A percentile compares a stretch with the other conserved stretches of the same genome.
Conservation (phyloP, 2,888 invertebrate genomes). For the Hydraecia micacea region DNA sequence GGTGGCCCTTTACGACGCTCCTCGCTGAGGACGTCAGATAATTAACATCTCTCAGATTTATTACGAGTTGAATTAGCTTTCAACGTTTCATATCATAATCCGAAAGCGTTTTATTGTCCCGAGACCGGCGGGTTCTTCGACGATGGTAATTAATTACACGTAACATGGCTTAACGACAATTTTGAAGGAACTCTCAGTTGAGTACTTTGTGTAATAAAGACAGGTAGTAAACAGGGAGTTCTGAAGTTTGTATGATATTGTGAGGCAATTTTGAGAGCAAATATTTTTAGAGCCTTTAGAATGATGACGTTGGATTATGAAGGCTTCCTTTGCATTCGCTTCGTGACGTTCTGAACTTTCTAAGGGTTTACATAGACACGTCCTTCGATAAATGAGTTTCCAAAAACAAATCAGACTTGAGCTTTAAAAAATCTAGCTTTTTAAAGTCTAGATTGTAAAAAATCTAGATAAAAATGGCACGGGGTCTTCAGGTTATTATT, state of each 20-base stretch:
- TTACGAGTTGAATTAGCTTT: slow-evolving; percentile 86
- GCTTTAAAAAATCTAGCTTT: neutral
- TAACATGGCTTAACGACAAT: slow-evolving; percentile 79
- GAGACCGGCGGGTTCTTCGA: slow-evolving; percentile 71
- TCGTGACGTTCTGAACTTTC: neutral
- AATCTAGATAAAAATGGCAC: neutral
- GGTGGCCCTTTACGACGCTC: slow-evolving; percentile 78
- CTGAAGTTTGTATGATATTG: slow-evolving; percentile 72
- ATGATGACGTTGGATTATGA: slow-evolving; percentile 17
- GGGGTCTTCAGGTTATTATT: neutral
- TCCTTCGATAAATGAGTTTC: neutral
- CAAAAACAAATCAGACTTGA: neutral
- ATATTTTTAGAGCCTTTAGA: slow-evolving; percentile 32
- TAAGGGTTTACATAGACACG: neutral
- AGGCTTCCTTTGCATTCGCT: neutral
- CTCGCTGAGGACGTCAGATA: slow-evolving; percentile 74
- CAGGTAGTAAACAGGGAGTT: slow-evolving; percentile 72
- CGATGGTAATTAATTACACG: slow-evolving; percentile 83
- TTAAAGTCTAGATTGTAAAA: no score
- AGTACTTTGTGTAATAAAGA: slow-evolving; percentile 76
- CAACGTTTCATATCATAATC: slow-evolving; percentile 87
- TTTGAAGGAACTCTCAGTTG: slow-evolving; percentile 73
- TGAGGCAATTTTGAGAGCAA: slow-evolving; percentile 56
- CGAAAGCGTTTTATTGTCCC: slow-evolving; percentile 84
- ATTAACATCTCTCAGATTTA: slow-evolving; percentile 88